Conservation (phyloP, 2,888 invertebrate species). For the Callyntrura guangdongensis region DNA sequence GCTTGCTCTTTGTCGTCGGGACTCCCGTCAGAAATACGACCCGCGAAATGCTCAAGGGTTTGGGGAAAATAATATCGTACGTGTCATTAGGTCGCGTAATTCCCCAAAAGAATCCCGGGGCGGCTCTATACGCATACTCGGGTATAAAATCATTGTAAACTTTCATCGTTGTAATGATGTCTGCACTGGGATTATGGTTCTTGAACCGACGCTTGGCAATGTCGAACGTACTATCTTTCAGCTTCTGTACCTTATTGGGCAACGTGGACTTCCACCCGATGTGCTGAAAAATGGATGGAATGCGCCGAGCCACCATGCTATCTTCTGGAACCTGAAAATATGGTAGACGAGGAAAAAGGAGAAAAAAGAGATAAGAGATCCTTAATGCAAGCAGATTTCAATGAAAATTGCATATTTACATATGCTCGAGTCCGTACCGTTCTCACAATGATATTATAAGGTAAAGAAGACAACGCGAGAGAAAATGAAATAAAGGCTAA, state of each 20-base stretch:
- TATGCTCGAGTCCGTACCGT: background rate
- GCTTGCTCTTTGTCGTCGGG: slow-evolving; percentile 56
- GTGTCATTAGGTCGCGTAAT: slow-evolving; percentile 85
- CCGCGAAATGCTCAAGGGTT: slow-evolving; percentile 85
- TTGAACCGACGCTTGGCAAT: slow-evolving; percentile 82
- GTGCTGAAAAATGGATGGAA: slow-evolving; percentile 85
- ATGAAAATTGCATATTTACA: slow-evolving; percentile 34
- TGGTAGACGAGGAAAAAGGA: background rate
- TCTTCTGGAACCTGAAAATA: slow-evolving; percentile 57
- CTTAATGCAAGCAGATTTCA: background rate
- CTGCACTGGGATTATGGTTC: slow-evolving; percentile 86
- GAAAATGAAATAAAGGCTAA: slow-evolving; percentile 5
- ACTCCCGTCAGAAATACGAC: slow-evolving; percentile 85
- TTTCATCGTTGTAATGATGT: slow-evolving; percentile 85
- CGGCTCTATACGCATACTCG: slow-evolving; percentile 85
- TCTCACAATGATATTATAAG: background rate
- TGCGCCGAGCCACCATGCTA: slow-evolving; percentile 81
- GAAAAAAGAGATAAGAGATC: slow-evolving; percentile 4
- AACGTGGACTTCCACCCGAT: slow-evolving; percentile 85
- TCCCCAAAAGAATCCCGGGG: slow-evolving; percentile 86
- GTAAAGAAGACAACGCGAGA: background rate
- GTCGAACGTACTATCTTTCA: slow-evolving; percentile 85
- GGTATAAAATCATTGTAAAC: slow-evolving; percentile 85
- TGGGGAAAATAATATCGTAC: slow-evolving; percentile 85
- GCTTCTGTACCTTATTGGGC: slow-evolving; percentile 85